Conservation (phyloP, 2,797 vertebrate species). For the Pogonophryne albipinna region DNA sequence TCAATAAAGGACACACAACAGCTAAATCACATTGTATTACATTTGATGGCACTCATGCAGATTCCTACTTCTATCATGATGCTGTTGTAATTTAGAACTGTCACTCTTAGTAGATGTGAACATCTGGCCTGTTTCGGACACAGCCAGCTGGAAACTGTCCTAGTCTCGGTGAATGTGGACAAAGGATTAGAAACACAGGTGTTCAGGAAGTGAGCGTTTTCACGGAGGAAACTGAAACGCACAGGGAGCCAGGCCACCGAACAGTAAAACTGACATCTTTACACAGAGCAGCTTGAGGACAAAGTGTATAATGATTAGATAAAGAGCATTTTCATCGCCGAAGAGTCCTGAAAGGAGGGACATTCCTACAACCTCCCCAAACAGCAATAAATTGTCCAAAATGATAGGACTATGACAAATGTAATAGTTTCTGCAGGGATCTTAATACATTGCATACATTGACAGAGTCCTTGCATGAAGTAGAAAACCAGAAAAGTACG, state of each 20-base stretch:
- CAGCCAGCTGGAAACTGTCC: conserved; percentile 58
- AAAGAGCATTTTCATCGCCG: conserved; percentile 38
- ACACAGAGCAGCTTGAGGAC: background rate
- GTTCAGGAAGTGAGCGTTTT: conserved; percentile 68
- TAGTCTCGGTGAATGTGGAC: conserved; percentile 21
- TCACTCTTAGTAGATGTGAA: conserved; percentile 37
- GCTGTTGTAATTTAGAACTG: conserved; percentile 32
- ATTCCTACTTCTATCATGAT: conserved; percentile 14
- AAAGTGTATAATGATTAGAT: conserved; percentile 42
- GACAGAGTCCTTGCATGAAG: background rate
- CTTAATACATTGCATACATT: background rate
- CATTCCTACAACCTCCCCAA: conserved; percentile 17
- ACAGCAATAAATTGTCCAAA: conserved; percentile 30
- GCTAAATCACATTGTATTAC: background rate
- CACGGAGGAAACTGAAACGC: conserved; percentile 44
- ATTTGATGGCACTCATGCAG: conserved; percentile 2
- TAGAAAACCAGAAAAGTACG: conserved; percentile 30
- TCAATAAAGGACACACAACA: background rate
- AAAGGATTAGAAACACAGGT: conserved; percentile 71
- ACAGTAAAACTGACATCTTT: conserved; percentile 27
- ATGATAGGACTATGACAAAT: conserved; percentile 25
- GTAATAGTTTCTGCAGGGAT: conserved; percentile 42
- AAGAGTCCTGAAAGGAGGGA: background rate
- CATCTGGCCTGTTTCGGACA: conserved; percentile 59
- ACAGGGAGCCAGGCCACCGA: conserved; percentile 39